A percentile compares a stretch with the other conserved stretches of the same genome.
Evolutionary conservation across 2,888 invertebrate species (phyloP).

Genomic region (Cantharis flavilabris): DNA sequence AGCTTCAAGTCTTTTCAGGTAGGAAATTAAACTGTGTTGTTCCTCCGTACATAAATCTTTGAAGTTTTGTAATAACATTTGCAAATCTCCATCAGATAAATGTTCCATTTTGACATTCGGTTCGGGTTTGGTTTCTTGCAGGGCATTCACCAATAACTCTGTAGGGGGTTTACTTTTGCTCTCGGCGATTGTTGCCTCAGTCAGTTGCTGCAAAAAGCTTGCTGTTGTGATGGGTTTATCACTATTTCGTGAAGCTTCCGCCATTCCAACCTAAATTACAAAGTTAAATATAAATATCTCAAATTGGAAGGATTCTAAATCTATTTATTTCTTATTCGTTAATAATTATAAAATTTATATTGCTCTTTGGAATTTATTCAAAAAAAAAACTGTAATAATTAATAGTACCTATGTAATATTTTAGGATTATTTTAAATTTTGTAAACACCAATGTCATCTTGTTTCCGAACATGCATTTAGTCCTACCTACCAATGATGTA

Average conservation of each 20-base stretch:
- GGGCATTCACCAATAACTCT: slow-evolving; percentile 20
- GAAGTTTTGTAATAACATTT: slow-evolving; percentile 78
- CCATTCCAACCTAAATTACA: slow-evolving; percentile 63
- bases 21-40: slow-evolving; percentile 80
- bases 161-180: slow-evolving; percentile 10
- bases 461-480: too few relatives aligned
- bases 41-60: slow-evolving; percentile 81
- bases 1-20: slow-evolving; percentile 79
- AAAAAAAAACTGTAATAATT: too few relatives aligned
- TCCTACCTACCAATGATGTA: too few relatives aligned
- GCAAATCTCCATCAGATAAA: slow-evolving; percentile 78
- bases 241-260: slow-evolving; percentile 62
- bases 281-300: background rate
- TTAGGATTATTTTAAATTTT: too few relatives aligned
- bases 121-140: slow-evolving; percentile 23
- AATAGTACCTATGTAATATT: too few relatives aligned
- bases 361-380: too few relatives aligned
- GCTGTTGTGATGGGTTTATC: slow-evolving; percentile 60
- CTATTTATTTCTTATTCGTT: too few relatives aligned
- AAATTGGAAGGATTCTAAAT: too few relatives aligned
- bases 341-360: too few relatives aligned
- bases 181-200: slow-evolving; percentile 29
- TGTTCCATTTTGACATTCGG: slow-evolving; percentile 64
- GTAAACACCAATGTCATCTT: too few relatives aligned
- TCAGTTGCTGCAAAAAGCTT: slow-evolving; percentile 54